These are phyloP conservation scores for Falco cherrug DNA, from an alignment of 2,797 vertebrate genomes.

Conservation along the genomic window DNA sequence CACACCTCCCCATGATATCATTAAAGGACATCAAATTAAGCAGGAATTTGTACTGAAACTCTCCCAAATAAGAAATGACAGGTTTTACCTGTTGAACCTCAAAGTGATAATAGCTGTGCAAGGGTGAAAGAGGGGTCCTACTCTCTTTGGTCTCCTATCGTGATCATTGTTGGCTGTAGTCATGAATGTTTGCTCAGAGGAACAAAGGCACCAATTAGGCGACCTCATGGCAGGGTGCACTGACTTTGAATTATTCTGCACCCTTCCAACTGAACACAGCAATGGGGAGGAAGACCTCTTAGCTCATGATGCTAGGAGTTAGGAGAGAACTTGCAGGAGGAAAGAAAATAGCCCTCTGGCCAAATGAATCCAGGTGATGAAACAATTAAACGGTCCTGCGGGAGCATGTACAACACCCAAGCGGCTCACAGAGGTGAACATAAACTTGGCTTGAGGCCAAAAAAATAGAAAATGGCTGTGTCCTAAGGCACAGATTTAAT, in stretches of 20 bases:
- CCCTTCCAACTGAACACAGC: not conserved
- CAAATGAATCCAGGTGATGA: not conserved
- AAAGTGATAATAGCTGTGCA: not conserved
- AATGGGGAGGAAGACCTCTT: not conserved
- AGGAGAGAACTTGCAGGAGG: not conserved
- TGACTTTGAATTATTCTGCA: not conserved
- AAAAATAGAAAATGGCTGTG: not conserved
- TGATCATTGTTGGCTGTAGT: not conserved
- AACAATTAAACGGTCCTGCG: not conserved
- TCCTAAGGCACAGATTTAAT: not conserved
- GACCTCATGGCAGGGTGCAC: not conserved
- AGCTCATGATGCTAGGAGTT: not conserved
- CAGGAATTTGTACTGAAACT: not conserved
- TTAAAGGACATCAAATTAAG: not conserved
- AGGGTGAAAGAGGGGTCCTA: not conserved
- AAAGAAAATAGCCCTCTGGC: not conserved
- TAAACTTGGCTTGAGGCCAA: not conserved
- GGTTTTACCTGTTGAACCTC: not conserved
- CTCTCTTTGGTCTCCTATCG: not conserved
- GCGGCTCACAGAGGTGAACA: not conserved
- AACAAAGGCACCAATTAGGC: not conserved
- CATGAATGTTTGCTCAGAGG: fast-evolving
- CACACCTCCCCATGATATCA: not conserved
- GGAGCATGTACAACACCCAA: fast-evolving
- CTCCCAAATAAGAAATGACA: not conserved